These are phyloP conservation scores for Bubalus kerabau DNA, from an alignment of 2,113 vertebrate species.

Conservation along the genomic window DNA sequence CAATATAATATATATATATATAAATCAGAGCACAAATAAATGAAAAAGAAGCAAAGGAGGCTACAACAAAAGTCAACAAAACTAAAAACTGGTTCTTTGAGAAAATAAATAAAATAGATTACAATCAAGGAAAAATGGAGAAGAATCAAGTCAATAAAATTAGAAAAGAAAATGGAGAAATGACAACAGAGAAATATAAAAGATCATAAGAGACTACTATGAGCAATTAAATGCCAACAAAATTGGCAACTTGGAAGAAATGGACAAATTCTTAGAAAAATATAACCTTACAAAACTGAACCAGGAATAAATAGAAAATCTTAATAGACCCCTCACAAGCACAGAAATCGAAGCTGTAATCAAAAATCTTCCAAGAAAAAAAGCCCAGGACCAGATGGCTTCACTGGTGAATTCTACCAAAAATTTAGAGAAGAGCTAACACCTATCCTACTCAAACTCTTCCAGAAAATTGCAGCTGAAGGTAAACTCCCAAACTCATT, in stretches of 20 bases:
- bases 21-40: not conserved
- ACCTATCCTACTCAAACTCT: not conserved
- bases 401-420: not conserved
- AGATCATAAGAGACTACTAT: not conserved
- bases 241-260: not conserved
- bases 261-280: not conserved
- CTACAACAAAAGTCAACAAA: not conserved
- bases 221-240: not conserved
- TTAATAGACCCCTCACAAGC: not conserved
- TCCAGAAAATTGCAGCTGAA: not conserved
- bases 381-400: not conserved
- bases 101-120: not conserved
- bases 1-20: not conserved
- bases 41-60: not conserved
- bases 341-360: too few relatives aligned
- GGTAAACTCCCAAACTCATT: not conserved
- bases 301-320: not conserved
- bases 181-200: not conserved
- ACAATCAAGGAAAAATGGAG: not conserved
- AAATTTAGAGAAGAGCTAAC: not conserved
- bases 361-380: too few relatives aligned
- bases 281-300: not conserved
- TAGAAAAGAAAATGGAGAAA: not conserved
- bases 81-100: not conserved
- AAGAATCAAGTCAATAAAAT: not conserved